These are phyloP conservation scores for Nothoprocta perdicaria DNA, from an alignment of 2,113 vertebrate genomes.

Conservation along the genomic window DNA sequence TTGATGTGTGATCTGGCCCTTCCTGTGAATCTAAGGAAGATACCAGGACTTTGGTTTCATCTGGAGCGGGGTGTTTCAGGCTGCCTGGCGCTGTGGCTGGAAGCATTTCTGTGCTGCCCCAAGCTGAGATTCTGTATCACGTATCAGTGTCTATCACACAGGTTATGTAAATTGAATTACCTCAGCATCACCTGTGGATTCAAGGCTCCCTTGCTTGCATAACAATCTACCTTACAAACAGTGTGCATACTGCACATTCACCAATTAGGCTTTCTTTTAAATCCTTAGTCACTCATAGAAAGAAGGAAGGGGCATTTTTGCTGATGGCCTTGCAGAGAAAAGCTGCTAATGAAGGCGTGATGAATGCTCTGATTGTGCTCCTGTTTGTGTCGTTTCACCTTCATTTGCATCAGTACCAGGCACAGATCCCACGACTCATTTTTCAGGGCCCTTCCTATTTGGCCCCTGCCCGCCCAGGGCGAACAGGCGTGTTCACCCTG, in stretches of 20 bases:
- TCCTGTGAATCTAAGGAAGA: background rate
- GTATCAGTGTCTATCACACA: background rate
- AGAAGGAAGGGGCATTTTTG: constrained; percentile 63
- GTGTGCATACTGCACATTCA: constrained; percentile 21
- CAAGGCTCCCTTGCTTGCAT: constrained; percentile 44
- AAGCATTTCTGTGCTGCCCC: background rate
- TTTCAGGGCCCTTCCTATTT: constrained; percentile 57
- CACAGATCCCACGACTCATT: constrained; percentile 74
- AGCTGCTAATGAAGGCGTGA: constrained; percentile 78
- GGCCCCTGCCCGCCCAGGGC: constrained; percentile 29
- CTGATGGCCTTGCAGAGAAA: constrained; percentile 53
- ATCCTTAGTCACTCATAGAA: constrained; percentile 39
- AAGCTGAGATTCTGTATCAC: constrained; percentile 3
- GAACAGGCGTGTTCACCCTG: constrained; percentile 54
- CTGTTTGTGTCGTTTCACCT: constrained; percentile 82
- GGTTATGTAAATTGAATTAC: constrained; percentile 28
- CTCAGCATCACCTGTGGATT: constrained; percentile 42
- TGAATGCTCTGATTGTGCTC: constrained; percentile 80
- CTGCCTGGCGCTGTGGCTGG: background rate
- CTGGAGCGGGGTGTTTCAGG: background rate
- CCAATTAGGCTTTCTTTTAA: constrained; percentile 74
- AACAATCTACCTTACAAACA: constrained; percentile 35
- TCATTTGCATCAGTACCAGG: constrained; percentile 85
- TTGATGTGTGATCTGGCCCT: background rate
- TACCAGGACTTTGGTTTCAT: background rate